These are phyloP conservation scores for Conistra vaccinii DNA, from an alignment of 2,888 invertebrate genomes.

Conservation along the genomic window DNA sequence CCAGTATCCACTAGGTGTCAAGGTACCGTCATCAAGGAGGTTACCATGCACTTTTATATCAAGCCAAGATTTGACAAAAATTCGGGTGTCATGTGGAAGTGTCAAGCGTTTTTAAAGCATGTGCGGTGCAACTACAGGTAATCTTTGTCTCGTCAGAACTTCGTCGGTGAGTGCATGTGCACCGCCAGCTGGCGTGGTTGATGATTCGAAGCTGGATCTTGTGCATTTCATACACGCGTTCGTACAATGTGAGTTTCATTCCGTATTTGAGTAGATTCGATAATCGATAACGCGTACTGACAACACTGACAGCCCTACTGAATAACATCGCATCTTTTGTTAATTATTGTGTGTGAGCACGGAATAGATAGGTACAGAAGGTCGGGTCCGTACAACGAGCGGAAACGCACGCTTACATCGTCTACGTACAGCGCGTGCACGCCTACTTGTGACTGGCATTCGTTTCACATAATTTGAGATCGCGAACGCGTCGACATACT, in stretches of 20 bases:
- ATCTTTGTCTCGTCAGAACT: conserved; percentile 53
- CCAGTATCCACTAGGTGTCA: background rate
- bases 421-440: background rate
- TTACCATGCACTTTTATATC: conserved; percentile 14
- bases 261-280: conserved; percentile 50
- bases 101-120: conserved; percentile 32
- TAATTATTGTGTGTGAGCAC: conserved; percentile 38
- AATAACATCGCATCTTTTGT: conserved; percentile 48
- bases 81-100: conserved; percentile 18
- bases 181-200: conserved; percentile 60
- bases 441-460: background rate
- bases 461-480: background rate
- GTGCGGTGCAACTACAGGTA: conserved; percentile 49
- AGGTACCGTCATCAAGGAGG: conserved; percentile 14
- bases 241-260: conserved; percentile 55
- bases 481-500: background rate
- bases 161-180: conserved; percentile 55
- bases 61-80: conserved; percentile 3
- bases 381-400: background rate
- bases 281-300: conserved; percentile 53
- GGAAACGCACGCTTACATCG: background rate
- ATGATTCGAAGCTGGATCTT: conserved; percentile 49
- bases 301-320: conserved; percentile 39
- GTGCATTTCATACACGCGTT: conserved; percentile 56
- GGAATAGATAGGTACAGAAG: conserved; percentile 14